Percentiles rank a stretch among this genome's conserved stretches.
Conservation (phyloP, 64 coral and sea anemone genomes). For the Platygyra sinensis region DNA sequence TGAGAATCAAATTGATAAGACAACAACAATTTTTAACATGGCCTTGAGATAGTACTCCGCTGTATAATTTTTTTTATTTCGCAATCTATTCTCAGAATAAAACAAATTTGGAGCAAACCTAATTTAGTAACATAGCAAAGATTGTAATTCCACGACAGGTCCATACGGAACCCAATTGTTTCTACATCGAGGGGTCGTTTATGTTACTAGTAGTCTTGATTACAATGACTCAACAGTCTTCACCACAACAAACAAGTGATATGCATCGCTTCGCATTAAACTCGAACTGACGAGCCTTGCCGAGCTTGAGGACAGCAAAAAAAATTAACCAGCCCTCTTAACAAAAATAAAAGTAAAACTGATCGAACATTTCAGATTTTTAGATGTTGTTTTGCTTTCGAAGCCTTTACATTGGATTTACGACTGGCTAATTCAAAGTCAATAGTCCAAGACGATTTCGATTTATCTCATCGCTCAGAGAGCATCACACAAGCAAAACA, state of each 20-base stretch:
- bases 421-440: background rate
- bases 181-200: background rate
- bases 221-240: background rate
- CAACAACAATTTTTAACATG: background rate
- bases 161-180: background rate
- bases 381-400: background rate
- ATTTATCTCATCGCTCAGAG: background rate
- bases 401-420: background rate
- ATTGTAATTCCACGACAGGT: background rate
- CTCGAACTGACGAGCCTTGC: background rate
- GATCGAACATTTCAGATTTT: background rate
- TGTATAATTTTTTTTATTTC: too few relatives aligned
- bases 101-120: background rate
- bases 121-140: background rate
- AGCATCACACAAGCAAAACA: background rate
- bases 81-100: too few relatives aligned
- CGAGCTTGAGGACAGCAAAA: background rate
- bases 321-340: background rate
- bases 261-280: background rate
- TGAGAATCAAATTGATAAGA: background rate
- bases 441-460: constrained; percentile 6
- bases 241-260: background rate
- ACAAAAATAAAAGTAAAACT: background rate
- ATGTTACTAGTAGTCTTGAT: background rate
- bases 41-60: too few relatives aligned